phyloP scores from a whole-genome alignment of 2,888 invertebrate genomes.

The Tethea ocularis region DNA sequence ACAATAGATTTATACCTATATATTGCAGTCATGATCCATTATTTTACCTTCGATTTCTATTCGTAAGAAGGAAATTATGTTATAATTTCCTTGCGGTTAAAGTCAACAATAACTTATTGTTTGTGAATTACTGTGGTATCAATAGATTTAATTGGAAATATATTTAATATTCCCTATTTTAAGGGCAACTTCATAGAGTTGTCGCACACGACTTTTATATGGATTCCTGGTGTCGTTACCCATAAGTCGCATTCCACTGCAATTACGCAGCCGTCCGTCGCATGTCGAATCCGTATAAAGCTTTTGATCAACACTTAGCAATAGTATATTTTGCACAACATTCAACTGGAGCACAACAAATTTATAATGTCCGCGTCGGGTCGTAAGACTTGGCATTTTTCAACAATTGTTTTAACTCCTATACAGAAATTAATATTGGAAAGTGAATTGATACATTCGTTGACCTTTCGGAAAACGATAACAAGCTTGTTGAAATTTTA shows the following conservation, averaged over 20 bases:
- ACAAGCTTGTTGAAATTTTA: not conserved
- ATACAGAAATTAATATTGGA: not conserved
- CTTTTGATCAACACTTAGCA: not conserved
- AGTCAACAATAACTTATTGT: too few species aligned
- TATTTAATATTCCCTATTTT: too few species aligned
- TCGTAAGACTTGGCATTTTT: conserved; percentile 1
- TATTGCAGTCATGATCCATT: not conserved
- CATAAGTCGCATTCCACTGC: not conserved
- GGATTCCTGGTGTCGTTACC: not conserved
- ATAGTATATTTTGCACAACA: not conserved
- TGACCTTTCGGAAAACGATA: not conserved
- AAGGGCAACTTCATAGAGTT: not conserved
- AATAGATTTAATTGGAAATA: too few species aligned
- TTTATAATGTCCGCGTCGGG: not conserved
- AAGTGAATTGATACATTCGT: conserved; percentile 1
- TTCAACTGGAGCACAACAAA: conserved; percentile 2
- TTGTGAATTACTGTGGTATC: too few species aligned
- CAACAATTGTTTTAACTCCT: not conserved
- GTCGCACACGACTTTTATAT: not conserved
- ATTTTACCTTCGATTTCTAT: not conserved
- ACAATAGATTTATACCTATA: not conserved
- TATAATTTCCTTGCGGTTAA: not conserved
- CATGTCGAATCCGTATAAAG: not conserved
- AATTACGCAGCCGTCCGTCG: not conserved
- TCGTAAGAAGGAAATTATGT: not conserved